These are phyloP conservation scores for Petaurus breviceps DNA, from an alignment of 2,113 vertebrate species.

Conservation along the genomic window DNA sequence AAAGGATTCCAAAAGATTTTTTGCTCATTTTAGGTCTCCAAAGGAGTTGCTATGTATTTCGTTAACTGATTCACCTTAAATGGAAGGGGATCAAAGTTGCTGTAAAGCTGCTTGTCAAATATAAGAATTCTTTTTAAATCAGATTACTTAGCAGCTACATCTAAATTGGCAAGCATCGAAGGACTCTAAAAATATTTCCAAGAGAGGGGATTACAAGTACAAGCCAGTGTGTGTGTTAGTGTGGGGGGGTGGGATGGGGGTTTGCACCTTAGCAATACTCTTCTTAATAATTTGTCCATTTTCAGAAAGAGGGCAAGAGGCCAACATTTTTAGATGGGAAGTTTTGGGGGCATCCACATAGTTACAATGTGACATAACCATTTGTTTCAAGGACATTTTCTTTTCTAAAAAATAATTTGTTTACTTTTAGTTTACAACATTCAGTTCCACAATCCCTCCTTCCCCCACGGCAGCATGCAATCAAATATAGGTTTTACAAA, in stretches of 20 bases:
- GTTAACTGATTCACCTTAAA: neutral
- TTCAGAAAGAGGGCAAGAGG: neutral
- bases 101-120: neutral
- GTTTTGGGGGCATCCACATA: neutral
- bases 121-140: neutral
- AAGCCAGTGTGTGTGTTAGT: neutral
- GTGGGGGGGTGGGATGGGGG: fast-evolving
- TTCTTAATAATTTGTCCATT: neutral
- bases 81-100: neutral
- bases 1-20: neutral
- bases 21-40: neutral
- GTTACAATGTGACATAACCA: neutral
- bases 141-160: neutral
- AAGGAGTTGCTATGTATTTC: neutral
- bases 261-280: neutral
- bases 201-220: neutral
- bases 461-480: too few species aligned
- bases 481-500: too few species aligned
- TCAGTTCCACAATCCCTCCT: too few species aligned
- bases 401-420: too few species aligned
- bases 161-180: neutral
- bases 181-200: neutral
- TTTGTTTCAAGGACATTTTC: neutral
- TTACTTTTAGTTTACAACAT: too few species aligned
- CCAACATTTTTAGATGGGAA: neutral